These are phyloP conservation scores for Pachymerium ferrugineum DNA, from an alignment of 2,888 invertebrate species.

Conservation along the genomic window DNA sequence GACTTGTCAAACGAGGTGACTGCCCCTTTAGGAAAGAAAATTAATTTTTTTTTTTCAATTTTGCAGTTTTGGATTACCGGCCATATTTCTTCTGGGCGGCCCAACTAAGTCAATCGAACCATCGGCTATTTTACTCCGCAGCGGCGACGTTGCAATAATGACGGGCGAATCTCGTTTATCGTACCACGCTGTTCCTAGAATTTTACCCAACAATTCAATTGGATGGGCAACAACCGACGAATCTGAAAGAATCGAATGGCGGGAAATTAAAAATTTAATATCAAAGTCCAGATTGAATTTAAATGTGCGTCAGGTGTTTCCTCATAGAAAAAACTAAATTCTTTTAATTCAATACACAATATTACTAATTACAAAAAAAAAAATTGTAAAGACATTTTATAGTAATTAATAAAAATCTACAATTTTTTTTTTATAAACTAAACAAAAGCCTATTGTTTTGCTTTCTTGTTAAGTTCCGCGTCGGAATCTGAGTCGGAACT, in stretches of 20 bases:
- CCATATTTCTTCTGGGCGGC: conserved; percentile 89
- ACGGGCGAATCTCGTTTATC: conserved; percentile 72
- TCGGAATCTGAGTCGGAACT: too few relatives aligned
- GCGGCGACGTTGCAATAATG: conserved; percentile 92
- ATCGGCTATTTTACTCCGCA: conserved; percentile 61
- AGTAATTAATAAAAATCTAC: background rate
- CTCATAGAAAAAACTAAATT: conserved; percentile 54
- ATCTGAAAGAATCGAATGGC: conserved; percentile 49
- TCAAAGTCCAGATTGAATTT: conserved; percentile 78
- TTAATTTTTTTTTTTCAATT: background rate
- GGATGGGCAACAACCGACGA: conserved; percentile 48
- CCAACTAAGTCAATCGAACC: conserved; percentile 58
- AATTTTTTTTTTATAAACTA: background rate
- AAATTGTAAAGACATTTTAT: background rate
- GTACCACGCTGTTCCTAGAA: conserved; percentile 91
- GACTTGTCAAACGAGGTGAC: background rate
- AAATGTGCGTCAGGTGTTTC: conserved; percentile 85
- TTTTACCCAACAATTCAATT: conserved; percentile 55
- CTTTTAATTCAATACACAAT: too few relatives aligned
- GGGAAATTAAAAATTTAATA: conserved; percentile 57
- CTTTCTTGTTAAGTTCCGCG: too few relatives aligned
- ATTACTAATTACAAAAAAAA: background rate
- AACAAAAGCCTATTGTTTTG: too few relatives aligned
- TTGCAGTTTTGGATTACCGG: conserved; percentile 88
- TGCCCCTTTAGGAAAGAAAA: background rate